phyloP scores from a whole-genome alignment of 2,888 invertebrate species.

The Campopleginae sp. region DNA sequence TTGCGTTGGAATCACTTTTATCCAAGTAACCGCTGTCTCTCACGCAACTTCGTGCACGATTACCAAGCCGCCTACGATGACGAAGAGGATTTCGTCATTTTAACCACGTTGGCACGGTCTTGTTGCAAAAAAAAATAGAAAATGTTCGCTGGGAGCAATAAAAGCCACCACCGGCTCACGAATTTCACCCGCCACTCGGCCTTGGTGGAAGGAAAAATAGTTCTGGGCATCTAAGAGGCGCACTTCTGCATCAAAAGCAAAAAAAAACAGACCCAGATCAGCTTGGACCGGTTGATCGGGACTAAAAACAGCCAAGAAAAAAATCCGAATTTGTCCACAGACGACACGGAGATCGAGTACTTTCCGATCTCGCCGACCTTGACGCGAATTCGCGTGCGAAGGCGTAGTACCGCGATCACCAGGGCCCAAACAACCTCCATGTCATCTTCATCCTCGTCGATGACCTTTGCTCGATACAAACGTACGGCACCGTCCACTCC shows the following conservation, averaged over 20 bases:
- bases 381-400: constrained; percentile 92
- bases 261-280: constrained; percentile 36
- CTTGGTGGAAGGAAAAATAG: constrained; percentile 77
- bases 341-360: constrained; percentile 92
- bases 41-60: constrained; percentile 72
- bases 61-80: constrained; percentile 71
- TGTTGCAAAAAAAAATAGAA: constrained; percentile 66
- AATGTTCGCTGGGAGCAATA: constrained; percentile 40
- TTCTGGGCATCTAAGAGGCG: constrained; percentile 64
- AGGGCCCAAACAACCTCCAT: constrained; percentile 74
- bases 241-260: constrained; percentile 62
- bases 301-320: constrained; percentile 61
- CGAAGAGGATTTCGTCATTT: constrained; percentile 71
- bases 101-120: constrained; percentile 72
- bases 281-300: constrained; percentile 33
- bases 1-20: constrained; percentile 48
- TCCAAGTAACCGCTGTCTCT: constrained; percentile 66
- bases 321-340: constrained; percentile 86
- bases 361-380: constrained; percentile 92
- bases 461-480: constrained; percentile 87
- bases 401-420: constrained; percentile 85
- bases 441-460: constrained; percentile 82
- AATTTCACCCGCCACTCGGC: constrained; percentile 70
- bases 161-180: constrained; percentile 27
- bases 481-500: constrained; percentile 87